Percentiles rank a stretch among this genome's conserved stretches.
Evolutionary conservation across 2,888 invertebrate genomes (phyloP).

Genomic region (Hemistola chrysoprasaria): DNA sequence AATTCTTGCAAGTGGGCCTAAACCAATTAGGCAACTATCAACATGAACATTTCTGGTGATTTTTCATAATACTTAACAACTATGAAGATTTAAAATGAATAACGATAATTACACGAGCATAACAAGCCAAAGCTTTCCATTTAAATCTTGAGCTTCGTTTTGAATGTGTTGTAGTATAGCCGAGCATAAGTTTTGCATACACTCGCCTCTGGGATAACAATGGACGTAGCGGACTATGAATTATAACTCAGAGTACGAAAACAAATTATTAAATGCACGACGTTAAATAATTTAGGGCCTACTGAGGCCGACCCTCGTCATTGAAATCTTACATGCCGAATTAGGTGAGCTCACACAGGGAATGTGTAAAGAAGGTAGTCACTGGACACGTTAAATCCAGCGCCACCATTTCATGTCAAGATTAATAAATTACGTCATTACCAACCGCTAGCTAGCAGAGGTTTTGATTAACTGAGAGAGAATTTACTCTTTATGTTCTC

Average conservation of each 20-base stretch:
- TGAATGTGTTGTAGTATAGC: not conserved
- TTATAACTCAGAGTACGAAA: conserved; percentile 34
- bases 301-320: conserved; percentile 43
- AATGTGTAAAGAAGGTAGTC: conserved; percentile 32
- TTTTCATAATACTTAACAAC: too few species aligned
- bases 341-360: conserved; percentile 29
- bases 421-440: conserved; percentile 25
- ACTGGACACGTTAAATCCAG: conserved; percentile 17
- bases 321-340: conserved; percentile 41
- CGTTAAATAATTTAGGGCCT: conserved; percentile 37
- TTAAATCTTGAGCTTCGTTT: conserved; percentile 10
- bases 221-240: conserved; percentile 30
- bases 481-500: too few species aligned
- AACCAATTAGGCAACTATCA: too few species aligned
- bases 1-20: too few species aligned
- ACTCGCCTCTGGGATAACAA: conserved; percentile 28
- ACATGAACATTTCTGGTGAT: too few species aligned
- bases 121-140: conserved; percentile 6
- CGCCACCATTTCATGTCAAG: conserved; percentile 15
- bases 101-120: conserved; percentile 2
- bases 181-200: conserved; percentile 15
- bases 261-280: conserved; percentile 42
- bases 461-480: not conserved
- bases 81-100: not conserved
- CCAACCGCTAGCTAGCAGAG: not conserved